Evolutionary conservation across 2,797 vertebrate genomes (phyloP).

Genomic region (Anguilla pacifica): DNA sequence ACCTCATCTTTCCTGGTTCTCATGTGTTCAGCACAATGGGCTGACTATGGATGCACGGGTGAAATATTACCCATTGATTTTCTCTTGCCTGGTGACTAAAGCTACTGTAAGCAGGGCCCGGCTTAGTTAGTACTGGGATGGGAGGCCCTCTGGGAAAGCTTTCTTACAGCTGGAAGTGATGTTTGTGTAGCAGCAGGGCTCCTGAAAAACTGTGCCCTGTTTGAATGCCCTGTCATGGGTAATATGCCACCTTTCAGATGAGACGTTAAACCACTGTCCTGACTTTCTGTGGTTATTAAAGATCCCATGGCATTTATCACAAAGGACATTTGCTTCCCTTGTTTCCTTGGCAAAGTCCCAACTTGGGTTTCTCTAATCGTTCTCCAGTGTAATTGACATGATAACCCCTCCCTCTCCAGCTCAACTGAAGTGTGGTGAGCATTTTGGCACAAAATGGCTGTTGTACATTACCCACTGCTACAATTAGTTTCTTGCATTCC

Average conservation of each 20-base stretch:
- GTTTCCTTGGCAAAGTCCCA: too few relatives aligned
- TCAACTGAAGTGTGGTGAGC: too few relatives aligned
- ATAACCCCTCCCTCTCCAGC: too few relatives aligned
- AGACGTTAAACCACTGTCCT: neutral
- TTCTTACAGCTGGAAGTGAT: neutral
- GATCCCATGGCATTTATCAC: too few relatives aligned
- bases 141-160: neutral
- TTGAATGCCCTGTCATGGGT: neutral
- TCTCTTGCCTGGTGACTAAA: neutral
- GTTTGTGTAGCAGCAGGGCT: neutral
- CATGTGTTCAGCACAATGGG: neutral
- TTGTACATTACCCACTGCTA: too few relatives aligned
- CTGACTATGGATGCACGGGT: neutral
- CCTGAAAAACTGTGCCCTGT: neutral
- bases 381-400: too few relatives aligned
- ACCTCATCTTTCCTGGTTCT: neutral
- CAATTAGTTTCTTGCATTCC: too few relatives aligned
- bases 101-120: neutral
- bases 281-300: neutral
- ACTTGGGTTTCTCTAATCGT: too few relatives aligned
- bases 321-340: too few relatives aligned
- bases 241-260: neutral
- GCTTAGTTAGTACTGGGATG: too few relatives aligned
- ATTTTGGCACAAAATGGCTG: too few relatives aligned
- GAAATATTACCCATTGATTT: neutral